These are phyloP conservation scores for Collichthys lucidus DNA, from an alignment of 2,113 vertebrate genomes.

Conservation along the genomic window DNA sequence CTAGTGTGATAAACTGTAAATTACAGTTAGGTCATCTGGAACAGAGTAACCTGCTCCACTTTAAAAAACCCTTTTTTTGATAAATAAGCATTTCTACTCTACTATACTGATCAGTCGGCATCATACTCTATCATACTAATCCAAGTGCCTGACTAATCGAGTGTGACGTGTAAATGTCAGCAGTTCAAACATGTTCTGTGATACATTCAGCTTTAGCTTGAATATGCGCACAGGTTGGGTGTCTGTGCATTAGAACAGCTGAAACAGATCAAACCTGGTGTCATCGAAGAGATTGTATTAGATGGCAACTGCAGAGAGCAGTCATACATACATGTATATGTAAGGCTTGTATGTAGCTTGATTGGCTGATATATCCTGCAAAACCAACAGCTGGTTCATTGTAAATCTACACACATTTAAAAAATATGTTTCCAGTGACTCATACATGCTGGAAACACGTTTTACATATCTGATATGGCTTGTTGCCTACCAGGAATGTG, in stretches of 20 bases:
- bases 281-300: not conserved
- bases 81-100: slow-evolving; percentile 15
- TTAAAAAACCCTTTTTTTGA: not conserved
- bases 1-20: not conserved
- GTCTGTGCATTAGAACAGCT: not conserved
- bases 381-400: slow-evolving; percentile 6
- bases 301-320: not conserved
- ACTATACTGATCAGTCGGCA: slow-evolving; percentile 11
- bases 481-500: not conserved
- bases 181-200: slow-evolving; percentile 33
- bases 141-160: not conserved
- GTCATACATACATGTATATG: slow-evolving; percentile 19
- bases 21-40: not conserved
- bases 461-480: not conserved
- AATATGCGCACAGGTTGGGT: not conserved
- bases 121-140: not conserved
- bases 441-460: slow-evolving; percentile 23
- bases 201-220: slow-evolving; percentile 75
- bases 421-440: slow-evolving; percentile 3
- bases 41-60: not conserved
- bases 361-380: not conserved
- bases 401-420: not conserved
- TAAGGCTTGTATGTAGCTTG: slow-evolving; percentile 14
- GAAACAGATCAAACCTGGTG: not conserved
- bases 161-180: slow-evolving; percentile 3